A percentile compares a stretch with the other conserved stretches of the same genome.
Evolutionary conservation across 2,797 vertebrate species (phyloP).

Genomic region (Manis pentadactyla): DNA sequence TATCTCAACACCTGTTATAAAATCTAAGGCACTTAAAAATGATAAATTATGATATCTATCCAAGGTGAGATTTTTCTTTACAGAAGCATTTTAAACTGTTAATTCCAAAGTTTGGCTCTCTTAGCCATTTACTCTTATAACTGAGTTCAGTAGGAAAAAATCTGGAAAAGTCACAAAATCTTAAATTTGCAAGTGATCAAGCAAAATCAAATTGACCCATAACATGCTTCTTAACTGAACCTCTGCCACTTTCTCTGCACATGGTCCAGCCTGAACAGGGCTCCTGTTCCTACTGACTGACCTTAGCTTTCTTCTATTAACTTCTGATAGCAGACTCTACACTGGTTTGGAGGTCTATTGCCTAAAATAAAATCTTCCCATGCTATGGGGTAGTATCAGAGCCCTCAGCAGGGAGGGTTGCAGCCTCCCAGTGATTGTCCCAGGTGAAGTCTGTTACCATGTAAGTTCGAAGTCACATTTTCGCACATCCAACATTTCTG

Average conservation of each 20-base stretch:
- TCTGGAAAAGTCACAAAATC: neutral
- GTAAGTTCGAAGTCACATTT: neutral
- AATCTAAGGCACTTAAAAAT: conserved; percentile 48
- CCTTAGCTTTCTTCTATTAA: neutral
- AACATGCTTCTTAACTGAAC: neutral
- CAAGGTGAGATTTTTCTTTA: neutral
- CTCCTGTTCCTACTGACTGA: neutral
- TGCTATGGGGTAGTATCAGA: neutral
- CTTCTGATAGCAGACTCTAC: neutral
- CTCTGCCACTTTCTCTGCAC: neutral
- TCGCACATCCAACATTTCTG: neutral
- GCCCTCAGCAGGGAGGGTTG: neutral
- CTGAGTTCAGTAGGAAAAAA: neutral
- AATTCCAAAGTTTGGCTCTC: conserved; percentile 6
- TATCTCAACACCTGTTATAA: conserved; percentile 61
- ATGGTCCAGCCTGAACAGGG: neutral
- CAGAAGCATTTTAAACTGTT: conserved; percentile 6
- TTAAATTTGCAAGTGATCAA: conserved; percentile 16
- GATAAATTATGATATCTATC: conserved; percentile 67
- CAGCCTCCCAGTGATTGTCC: neutral
- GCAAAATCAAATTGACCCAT: neutral
- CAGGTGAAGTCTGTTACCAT: neutral
- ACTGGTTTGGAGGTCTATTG: neutral
- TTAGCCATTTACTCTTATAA: neutral
- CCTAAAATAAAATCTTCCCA: neutral